Percentiles rank a stretch among this genome's conserved stretches.
phyloP scores from a whole-genome alignment of 2,113 vertebrate genomes.

The Neotoma lepida region DNA sequence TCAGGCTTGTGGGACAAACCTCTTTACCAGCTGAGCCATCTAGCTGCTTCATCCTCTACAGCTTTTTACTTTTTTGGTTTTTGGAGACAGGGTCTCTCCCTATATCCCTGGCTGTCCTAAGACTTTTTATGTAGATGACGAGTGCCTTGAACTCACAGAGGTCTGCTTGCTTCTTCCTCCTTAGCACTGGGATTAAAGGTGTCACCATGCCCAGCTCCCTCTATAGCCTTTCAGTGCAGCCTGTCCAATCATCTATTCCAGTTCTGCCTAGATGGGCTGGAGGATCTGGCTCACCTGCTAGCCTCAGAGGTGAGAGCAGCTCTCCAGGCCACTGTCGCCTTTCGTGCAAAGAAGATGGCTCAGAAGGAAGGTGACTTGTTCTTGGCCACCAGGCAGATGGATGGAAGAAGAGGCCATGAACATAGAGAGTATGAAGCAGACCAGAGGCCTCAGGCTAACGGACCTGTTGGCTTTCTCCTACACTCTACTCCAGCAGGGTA shows the following conservation, averaged over 20 bases:
- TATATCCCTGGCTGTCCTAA: not conserved
- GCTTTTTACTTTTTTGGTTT: not conserved
- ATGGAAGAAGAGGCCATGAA: not conserved
- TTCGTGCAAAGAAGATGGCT: not conserved
- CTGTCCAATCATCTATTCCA: accelerated
- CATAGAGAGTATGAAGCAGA: not conserved
- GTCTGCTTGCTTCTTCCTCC: not conserved
- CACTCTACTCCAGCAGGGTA: not conserved
- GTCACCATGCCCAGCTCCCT: not conserved
- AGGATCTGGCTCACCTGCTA: not conserved
- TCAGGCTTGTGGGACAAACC: not conserved
- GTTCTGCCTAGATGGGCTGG: not conserved
- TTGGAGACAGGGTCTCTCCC: not conserved
- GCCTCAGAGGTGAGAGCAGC: not conserved
- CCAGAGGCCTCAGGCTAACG: not conserved
- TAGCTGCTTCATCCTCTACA: not conserved
- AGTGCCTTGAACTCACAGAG: not conserved
- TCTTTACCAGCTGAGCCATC: not conserved
- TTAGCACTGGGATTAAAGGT: not conserved
- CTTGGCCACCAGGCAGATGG: not conserved
- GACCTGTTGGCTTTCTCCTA: not conserved
- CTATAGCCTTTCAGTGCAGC: not conserved
- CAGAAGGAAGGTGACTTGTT: not conserved
- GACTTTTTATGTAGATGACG: not conserved
- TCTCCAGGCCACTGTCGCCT: not conserved